Base-by-base conservation (phyloP, 2,888 invertebrate genomes). In the Euzophera pinguis region DNA sequence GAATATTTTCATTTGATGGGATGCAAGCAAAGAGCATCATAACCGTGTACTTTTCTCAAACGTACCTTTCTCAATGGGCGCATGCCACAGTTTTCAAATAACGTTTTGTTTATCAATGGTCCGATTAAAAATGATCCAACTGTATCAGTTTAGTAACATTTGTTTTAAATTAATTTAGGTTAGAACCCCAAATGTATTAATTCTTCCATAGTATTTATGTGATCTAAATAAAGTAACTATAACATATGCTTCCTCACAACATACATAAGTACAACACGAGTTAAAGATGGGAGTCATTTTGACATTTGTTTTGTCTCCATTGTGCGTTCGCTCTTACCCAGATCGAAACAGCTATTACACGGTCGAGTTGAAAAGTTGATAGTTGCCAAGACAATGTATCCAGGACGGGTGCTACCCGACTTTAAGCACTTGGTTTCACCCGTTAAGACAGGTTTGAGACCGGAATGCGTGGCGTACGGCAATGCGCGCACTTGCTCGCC, bases 401-500 rank as follows among this genome's bases (percentile, higher is more conserved):
- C 60, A 60, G 63, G 58, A 62, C 65, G 68, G 70, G 64, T 65
- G 69, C 78, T 79, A 66, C 73, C 69, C 67, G 78, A 67, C 71
- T 69, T 71, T 69, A 71, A 69, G 75, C 69, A 64, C 81, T 76
- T 73, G 73, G 74, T 78, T 81, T 81, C 75, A 73, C 75, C 74
- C 71, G 72, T 63, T 59, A 67, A 65, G 79, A 84, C 84, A 72
- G 76, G 84, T 84, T 81, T 69, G 68, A 59, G 70, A 71, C 67
- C 70, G 79, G 80, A 76, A 79, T 78, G 77, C 69, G 74, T 70
- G 72, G 74, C 70, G 65, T 80, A 78, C 81, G 67, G 71, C 75
- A 87, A 86, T 82, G 84, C 84, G 82, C 82, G 81, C 84, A 86
- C 87, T 85, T 82, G 83, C 78, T 69, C 64, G 74, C 82, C 80